Conservation (phyloP, 2,888 invertebrate genomes). For the Panopea generosa region DNA sequence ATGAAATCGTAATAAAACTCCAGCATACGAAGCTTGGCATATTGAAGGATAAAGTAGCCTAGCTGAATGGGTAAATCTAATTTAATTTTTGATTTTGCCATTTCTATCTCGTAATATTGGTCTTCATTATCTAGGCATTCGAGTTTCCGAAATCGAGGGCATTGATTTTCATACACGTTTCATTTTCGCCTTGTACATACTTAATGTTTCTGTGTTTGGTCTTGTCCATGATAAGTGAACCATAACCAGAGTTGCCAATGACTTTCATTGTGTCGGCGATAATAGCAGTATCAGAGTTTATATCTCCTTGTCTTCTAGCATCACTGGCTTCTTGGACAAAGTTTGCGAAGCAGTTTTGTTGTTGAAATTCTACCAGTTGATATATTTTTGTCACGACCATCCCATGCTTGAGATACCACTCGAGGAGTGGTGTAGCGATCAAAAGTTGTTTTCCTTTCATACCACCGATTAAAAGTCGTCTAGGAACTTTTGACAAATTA, state of each 20-base stretch:
- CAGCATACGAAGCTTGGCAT: conserved; percentile 66
- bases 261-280: conserved; percentile 42
- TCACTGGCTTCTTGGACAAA: conserved; percentile 18
- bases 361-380: conserved; percentile 49
- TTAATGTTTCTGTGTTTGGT: conserved; percentile 25
- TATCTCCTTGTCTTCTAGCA: conserved; percentile 24
- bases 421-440: conserved; percentile 41
- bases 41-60: conserved; percentile 62
- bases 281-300: conserved; percentile 20
- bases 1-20: conserved; percentile 62
- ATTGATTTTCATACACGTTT: conserved; percentile 31
- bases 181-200: conserved; percentile 41
- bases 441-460: conserved; percentile 33
- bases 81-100: conserved; percentile 47
- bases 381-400: conserved; percentile 40
- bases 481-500: conserved; percentile 10
- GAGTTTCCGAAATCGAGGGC: conserved; percentile 46
- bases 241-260: conserved; percentile 46
- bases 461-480: conserved; percentile 44
- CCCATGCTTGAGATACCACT: conserved; percentile 60
- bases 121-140: conserved; percentile 43
- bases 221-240: conserved; percentile 57
- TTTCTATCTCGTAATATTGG: conserved; percentile 47
- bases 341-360: conserved; percentile 40
- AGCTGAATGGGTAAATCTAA: conserved; percentile 62